phyloP scores from a whole-genome alignment of 2,113 vertebrate species.

The Ctenodactylus gundi region DNA sequence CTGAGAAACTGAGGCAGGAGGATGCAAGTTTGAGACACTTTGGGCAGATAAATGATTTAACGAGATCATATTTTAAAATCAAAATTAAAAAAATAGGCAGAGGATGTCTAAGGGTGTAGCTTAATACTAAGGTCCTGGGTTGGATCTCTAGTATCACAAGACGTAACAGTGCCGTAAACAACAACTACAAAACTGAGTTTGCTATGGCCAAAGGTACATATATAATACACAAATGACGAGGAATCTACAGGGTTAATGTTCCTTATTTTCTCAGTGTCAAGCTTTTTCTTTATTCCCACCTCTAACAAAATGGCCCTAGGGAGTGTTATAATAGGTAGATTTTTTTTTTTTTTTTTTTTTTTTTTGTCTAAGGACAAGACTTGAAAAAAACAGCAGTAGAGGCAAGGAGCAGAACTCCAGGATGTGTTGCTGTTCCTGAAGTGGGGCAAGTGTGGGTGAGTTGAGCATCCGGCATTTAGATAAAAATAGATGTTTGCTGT shows the following conservation, averaged over 20 bases:
- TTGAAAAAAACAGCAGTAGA: conserved; percentile 13
- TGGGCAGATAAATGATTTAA: too few species aligned
- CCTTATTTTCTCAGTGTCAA: conserved; percentile 59
- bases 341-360: conserved; percentile 40
- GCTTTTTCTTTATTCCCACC: conserved; percentile 17
- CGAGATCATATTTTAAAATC: too few species aligned
- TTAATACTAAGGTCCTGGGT: too few species aligned
- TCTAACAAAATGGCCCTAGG: background rate
- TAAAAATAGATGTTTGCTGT: background rate
- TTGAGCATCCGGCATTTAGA: background rate
- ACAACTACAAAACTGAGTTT: conserved; percentile 10
- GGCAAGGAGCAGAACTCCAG: background rate
- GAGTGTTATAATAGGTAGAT: too few species aligned
- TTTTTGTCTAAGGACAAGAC: background rate
- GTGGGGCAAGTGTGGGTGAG: background rate
- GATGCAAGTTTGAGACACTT: too few species aligned
- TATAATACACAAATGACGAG: background rate
- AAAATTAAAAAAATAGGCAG: too few species aligned
- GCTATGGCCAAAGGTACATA: background rate
- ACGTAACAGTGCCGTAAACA: too few species aligned
- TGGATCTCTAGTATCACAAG: too few species aligned
- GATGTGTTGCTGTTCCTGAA: background rate
- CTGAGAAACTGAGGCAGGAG: too few species aligned
- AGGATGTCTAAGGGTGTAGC: too few species aligned
- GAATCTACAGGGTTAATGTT: background rate